Base-by-base conservation (phyloP, 1,140 invertebrate species). In the Papilio machaon region DNA sequence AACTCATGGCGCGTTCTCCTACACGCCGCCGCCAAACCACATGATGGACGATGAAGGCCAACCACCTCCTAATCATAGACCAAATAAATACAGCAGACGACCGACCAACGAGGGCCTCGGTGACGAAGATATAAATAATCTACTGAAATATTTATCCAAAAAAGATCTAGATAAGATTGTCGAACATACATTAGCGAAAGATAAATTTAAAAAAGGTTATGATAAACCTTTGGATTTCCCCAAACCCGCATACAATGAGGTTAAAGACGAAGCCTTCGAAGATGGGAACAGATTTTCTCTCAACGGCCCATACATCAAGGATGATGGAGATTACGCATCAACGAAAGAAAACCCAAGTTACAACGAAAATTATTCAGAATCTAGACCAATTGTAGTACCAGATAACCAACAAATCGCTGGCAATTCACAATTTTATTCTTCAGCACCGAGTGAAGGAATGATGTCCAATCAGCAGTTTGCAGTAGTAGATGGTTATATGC, bases 81-180 rank as follows among this genome's bases (percentile, higher is more conserved):
- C 86, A 2, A 86, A 85, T n/a, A 93, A 91, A 88, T 90, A 91
- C 88, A 93, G 88, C 91, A 92, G 85, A 84, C 82, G 82, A 86
- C 91, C 89, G 52, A 81, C 64, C 80, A 88, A 86, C 49, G 88
- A 90, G 30, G 89, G 89, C 43, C 87, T 92, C 81, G 88, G 85
- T 52, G 91, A 94, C 11, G 90, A 93, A 75, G 92, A 93, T 43
- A 87, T 93, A 30, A 84, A 86, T 78, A 94, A 92, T 76, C 38
- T 94, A 46, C 82, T 94, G 19, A 90, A 91, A 87, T 84, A 92
- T 83, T 83, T 94, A 49, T 90, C 92, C 8, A 90, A 92, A 83
- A 88, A 93, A 84, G 92, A 94, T 80, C 82, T 94, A 67, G 89
- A 92, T 88, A 92, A 90, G 76, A 88, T 94, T 10, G 75, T 94